A percentile compares a stretch with the other conserved stretches of the same genome.
Evolutionary conservation across 2,797 vertebrate genomes (phyloP).

Genomic region (Acropternis orthonyx): DNA sequence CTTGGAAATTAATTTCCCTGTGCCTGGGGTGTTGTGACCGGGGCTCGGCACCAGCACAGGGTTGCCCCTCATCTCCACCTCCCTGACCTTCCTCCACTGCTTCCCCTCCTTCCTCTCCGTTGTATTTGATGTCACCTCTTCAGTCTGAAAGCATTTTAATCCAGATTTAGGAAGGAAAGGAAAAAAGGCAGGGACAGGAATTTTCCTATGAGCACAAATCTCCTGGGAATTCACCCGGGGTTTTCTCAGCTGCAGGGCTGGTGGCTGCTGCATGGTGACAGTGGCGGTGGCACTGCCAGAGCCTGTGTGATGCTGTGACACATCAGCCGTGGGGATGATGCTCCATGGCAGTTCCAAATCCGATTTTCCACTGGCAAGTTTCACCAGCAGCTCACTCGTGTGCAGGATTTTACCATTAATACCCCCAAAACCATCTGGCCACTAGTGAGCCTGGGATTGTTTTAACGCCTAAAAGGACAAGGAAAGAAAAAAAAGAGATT

Average conservation of each 20-base stretch:
- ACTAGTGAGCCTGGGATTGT: neutral
- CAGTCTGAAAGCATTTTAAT: neutral
- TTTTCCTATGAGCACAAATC: neutral
- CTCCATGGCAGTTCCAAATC: neutral
- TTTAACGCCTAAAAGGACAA: neutral
- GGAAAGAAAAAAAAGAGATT: neutral
- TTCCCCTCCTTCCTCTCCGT: neutral
- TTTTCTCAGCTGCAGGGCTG: neutral
- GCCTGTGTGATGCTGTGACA: neutral
- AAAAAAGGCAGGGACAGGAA: neutral
- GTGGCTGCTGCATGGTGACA: neutral
- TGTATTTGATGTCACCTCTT: neutral
- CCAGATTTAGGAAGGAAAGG: neutral
- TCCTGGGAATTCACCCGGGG: neutral
- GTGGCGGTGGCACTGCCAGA: neutral
- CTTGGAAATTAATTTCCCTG: neutral
- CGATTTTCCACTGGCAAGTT: neutral
- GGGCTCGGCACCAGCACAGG: neutral
- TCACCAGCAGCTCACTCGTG: neutral
- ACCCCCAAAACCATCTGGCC: neutral
- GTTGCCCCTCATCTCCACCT: accelerated
- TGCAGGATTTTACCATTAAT: neutral
- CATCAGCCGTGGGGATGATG: neutral
- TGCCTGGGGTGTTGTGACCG: neutral
- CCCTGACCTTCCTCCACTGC: neutral